phyloP scores from a whole-genome alignment of 2,888 invertebrate genomes.

The Phortica magna region DNA sequence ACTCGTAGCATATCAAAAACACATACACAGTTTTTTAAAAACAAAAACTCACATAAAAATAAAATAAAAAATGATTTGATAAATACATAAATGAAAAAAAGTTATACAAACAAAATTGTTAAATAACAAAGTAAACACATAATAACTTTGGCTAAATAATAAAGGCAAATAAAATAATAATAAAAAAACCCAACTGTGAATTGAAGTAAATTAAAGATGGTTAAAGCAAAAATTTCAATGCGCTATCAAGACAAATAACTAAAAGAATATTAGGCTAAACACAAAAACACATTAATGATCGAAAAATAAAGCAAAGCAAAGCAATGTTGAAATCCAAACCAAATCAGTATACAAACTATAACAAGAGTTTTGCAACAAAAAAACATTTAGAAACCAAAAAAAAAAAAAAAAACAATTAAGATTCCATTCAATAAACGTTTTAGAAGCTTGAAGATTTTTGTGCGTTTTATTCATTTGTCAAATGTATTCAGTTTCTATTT shows the following conservation, averaged over 20 bases:
- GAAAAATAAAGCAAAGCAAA: slow-evolving; percentile 53
- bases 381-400: too few species aligned
- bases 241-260: slow-evolving; percentile 38
- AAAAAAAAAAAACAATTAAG: slow-evolving; percentile 49
- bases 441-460: slow-evolving; percentile 60
- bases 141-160: slow-evolving; percentile 63
- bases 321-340: slow-evolving; percentile 11
- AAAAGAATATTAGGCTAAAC: slow-evolving; percentile 40
- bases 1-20: slow-evolving; percentile 65
- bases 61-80: slow-evolving; percentile 29
- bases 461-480: not conserved
- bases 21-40: slow-evolving; percentile 34
- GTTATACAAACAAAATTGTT: slow-evolving; percentile 3
- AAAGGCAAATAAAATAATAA: slow-evolving; percentile 53
- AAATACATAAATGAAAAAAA: slow-evolving; percentile 20
- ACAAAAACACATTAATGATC: slow-evolving; percentile 53
- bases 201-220: slow-evolving; percentile 39
- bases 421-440: slow-evolving; percentile 69
- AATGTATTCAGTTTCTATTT: too few species aligned
- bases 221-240: slow-evolving; percentile 39
- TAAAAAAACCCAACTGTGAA: slow-evolving; percentile 52
- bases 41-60: slow-evolving; percentile 9
- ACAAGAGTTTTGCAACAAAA: slow-evolving; percentile 67
- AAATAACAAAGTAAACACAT: slow-evolving; percentile 43
- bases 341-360: slow-evolving; percentile 26